Conservation (phyloP, 2,113 vertebrate species). For the Taxidea taxus region DNA sequence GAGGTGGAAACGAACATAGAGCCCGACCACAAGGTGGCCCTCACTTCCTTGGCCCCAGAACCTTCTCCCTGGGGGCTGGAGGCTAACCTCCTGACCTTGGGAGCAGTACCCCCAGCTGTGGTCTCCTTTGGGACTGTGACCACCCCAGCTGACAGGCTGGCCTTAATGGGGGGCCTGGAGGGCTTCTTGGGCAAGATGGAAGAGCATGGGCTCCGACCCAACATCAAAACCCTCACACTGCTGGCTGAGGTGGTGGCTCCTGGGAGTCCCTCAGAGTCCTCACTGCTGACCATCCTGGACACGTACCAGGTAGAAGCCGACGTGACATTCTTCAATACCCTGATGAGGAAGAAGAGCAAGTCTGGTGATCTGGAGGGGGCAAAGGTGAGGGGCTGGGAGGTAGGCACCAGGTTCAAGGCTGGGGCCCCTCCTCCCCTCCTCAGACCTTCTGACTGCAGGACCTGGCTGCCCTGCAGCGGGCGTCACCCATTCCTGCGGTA, state of each 20-base stretch:
- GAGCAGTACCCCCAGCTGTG: constrained; percentile 40
- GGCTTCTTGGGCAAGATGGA: constrained; percentile 92
- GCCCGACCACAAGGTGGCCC: not conserved
- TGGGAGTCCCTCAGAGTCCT: constrained; percentile 79
- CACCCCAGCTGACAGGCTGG: constrained; percentile 83
- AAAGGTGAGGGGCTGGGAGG: constrained; percentile 83
- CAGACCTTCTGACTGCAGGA: not conserved
- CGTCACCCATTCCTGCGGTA: accelerated
- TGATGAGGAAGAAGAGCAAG: constrained; percentile 89
- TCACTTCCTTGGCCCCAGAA: not conserved
- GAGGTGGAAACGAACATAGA: not conserved
- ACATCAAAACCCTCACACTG: constrained; percentile 90
- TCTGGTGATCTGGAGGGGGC: constrained; percentile 86
- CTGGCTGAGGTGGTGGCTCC: constrained; percentile 88
- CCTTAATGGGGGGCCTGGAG: constrained; percentile 89
- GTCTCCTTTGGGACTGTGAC: constrained; percentile 86
- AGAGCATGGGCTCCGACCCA: constrained; percentile 81
- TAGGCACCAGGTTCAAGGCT: not conserved
- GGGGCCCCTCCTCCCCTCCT: not conserved
- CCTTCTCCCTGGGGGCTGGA: not conserved
- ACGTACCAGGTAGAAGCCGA: constrained; percentile 86
- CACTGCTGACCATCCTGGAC: constrained; percentile 84
- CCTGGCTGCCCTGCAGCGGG: not conserved
- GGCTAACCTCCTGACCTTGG: constrained; percentile 86
- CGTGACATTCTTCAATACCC: constrained; percentile 90